Percentiles rank a stretch among this genome's conserved stretches.
Evolutionary conservation across 2,888 invertebrate species (phyloP).

Genomic region (Eutolmus rufibarbis): DNA sequence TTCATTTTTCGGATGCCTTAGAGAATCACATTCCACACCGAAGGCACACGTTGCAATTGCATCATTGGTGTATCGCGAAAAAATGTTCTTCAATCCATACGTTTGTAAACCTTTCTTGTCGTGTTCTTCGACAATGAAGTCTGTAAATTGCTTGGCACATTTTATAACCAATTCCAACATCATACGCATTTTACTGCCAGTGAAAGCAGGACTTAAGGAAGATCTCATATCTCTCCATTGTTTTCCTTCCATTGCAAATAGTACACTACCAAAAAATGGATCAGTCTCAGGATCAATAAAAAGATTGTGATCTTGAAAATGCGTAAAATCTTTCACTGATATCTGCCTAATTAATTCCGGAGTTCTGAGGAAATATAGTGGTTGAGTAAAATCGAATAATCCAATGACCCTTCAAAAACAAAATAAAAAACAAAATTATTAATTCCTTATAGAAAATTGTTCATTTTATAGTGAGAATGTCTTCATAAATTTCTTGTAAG

Average conservation of each 20-base stretch:
- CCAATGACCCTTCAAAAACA: conserved; percentile 62
- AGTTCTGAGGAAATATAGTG: conserved; percentile 64
- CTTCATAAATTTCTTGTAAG: neutral
- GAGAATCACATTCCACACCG: conserved; percentile 65
- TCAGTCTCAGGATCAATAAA: conserved; percentile 58
- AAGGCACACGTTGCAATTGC: conserved; percentile 64
- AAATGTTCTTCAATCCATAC: conserved; percentile 57
- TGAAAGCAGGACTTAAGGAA: conserved; percentile 65
- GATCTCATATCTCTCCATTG: conserved; percentile 61
- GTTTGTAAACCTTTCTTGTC: neutral
- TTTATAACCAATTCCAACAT: conserved; percentile 59
- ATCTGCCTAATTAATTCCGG: conserved; percentile 66
- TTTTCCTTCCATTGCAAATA: conserved; percentile 46
- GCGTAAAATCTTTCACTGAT: conserved; percentile 64
- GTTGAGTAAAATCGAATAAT: conserved; percentile 62
- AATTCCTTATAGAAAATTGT: neutral
- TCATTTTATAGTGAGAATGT: neutral
- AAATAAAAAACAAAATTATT: neutral
- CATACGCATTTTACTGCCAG: conserved; percentile 65
- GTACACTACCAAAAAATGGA: conserved; percentile 61
- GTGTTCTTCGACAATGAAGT: conserved; percentile 49
- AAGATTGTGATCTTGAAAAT: conserved; percentile 60
- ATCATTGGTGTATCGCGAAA: conserved; percentile 59
- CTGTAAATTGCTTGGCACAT: conserved; percentile 54
- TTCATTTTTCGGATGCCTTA: conserved; percentile 64